Percentiles rank a stretch among this genome's conserved stretches.
phyloP scores from a whole-genome alignment of 2,113 vertebrate species.

The Himantopus leucocephalus region DNA sequence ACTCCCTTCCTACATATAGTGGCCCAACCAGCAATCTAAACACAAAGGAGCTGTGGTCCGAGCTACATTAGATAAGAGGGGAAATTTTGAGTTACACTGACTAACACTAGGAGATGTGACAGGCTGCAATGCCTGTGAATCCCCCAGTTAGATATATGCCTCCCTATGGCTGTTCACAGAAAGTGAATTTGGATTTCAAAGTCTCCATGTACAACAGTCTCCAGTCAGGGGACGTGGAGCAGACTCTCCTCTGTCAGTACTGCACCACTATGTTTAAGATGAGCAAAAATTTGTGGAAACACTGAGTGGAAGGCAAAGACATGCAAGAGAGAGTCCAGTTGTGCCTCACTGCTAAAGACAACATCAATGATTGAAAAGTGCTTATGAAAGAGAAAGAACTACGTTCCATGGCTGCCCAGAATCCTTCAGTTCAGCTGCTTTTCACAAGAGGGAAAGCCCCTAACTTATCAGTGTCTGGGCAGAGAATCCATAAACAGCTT shows the following conservation, averaged over 20 bases:
- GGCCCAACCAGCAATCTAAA: background rate
- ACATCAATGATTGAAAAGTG: background rate
- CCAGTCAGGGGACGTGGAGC: background rate
- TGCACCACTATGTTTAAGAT: background rate
- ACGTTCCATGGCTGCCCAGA: background rate
- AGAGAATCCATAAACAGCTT: background rate
- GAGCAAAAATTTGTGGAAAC: background rate
- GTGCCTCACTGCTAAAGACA: background rate
- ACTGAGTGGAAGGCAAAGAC: background rate
- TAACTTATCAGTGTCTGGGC: background rate
- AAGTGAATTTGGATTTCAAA: background rate
- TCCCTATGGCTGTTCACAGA: background rate
- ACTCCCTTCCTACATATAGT: background rate
- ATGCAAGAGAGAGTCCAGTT: background rate
- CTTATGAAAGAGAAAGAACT: background rate
- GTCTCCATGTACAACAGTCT: background rate
- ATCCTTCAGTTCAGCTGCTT: background rate
- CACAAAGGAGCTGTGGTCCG: background rate
- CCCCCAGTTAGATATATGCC: background rate
- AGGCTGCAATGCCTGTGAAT: background rate
- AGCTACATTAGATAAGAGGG: background rate
- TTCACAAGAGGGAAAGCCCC: background rate
- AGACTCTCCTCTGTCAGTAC: background rate
- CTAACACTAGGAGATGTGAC: background rate
- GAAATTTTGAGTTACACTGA: background rate